These are phyloP conservation scores for Lepus americanus DNA, from an alignment of 2,113 vertebrate genomes.

Conservation along the genomic window DNA sequence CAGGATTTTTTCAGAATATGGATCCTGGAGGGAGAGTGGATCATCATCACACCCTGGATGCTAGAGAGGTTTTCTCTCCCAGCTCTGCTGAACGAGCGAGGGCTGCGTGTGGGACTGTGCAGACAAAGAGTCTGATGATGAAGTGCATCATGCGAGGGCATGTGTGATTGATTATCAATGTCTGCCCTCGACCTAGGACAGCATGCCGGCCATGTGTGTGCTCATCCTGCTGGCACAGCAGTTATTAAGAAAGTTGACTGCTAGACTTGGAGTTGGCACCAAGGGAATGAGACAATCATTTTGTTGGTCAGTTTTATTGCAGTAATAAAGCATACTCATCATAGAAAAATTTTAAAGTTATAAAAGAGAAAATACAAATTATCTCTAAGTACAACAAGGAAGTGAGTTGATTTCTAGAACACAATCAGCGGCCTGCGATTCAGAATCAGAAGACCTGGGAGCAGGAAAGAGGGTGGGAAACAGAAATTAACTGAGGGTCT, in stretches of 20 bases:
- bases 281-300: not conserved
- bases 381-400: not conserved
- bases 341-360: not conserved
- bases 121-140: not conserved
- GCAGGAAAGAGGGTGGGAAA: not conserved
- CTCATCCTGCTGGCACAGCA: not conserved
- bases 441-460: not conserved
- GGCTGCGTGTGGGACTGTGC: not conserved
- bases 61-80: not conserved
- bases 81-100: not conserved
- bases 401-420: not conserved
- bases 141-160: not conserved
- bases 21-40: not conserved
- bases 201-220: fast-evolving
- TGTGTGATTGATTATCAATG: not conserved
- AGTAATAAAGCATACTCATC: not conserved
- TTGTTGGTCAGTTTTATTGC: not conserved
- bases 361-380: slow-evolving; percentile 39
- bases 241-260: not conserved
- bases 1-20: not conserved
- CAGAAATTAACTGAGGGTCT: not conserved
- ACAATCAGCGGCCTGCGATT: not conserved
- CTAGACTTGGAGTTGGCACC: not conserved
- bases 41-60: not conserved
- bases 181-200: not conserved